Conservation (phyloP, 2,113 vertebrate genomes). For the Sturnus vulgaris region DNA sequence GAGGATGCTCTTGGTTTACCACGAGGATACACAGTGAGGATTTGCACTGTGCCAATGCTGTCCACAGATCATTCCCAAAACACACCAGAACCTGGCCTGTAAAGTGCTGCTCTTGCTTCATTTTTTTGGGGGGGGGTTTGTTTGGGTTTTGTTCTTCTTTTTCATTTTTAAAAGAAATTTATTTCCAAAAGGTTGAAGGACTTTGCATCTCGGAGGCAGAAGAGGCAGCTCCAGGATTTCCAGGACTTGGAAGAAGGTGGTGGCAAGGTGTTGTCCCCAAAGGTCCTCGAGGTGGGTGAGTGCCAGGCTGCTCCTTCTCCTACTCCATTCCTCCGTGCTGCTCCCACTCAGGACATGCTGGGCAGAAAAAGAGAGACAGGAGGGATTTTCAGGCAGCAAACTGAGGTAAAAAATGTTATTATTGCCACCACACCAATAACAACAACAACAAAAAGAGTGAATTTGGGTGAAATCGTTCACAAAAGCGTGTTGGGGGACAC, state of each 20-base stretch:
- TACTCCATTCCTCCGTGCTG: not conserved
- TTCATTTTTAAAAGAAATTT: not conserved
- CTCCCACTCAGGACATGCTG: constrained; percentile 70
- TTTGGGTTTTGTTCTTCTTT: not conserved
- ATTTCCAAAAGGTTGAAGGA: not conserved
- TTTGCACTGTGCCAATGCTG: not conserved
- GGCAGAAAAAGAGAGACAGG: not conserved
- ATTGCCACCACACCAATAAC: not conserved
- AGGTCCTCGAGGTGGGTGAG: not conserved
- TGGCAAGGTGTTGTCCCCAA: not conserved
- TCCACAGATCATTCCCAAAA: not conserved
- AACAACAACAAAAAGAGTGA: not conserved
- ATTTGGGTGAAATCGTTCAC: not conserved
- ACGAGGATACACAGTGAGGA: not conserved
- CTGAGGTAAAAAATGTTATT: not conserved
- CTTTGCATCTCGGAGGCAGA: not conserved
- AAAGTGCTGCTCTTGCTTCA: not conserved
- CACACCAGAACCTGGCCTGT: not conserved
- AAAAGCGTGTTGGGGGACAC: not conserved
- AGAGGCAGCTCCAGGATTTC: not conserved
- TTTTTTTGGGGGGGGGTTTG: not conserved
- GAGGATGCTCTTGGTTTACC: not conserved
- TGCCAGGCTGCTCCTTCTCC: constrained; percentile 11
- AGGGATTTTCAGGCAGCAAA: not conserved
- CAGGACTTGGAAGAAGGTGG: not conserved